Conservation (phyloP, 1,140 invertebrate genomes). For the Polypedilum pembai region DNA sequence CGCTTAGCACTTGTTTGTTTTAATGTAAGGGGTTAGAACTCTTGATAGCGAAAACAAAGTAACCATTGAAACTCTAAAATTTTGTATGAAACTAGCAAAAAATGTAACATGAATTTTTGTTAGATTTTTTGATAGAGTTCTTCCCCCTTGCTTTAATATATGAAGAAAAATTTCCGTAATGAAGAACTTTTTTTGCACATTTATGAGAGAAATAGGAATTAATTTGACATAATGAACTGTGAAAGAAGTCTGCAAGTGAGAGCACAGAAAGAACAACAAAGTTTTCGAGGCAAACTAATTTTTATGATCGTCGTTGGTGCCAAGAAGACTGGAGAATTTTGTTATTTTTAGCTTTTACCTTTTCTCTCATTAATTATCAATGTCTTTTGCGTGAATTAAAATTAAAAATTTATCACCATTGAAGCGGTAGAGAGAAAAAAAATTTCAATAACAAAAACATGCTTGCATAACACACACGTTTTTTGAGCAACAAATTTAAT, state of each 20-base stretch:
- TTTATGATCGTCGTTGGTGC: background rate
- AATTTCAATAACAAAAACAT: background rate
- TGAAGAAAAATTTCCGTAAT: background rate
- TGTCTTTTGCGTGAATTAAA: background rate
- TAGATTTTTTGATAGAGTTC: too few species aligned
- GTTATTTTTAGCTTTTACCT: too few species aligned
- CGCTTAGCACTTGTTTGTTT: background rate
- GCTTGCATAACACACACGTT: background rate
- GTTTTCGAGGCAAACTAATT: background rate
- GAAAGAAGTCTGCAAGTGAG: background rate
- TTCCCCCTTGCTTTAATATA: background rate
- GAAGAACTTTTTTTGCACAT: background rate
- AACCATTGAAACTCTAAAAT: too few species aligned
- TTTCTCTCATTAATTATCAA: background rate
- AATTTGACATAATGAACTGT: slow-evolving; percentile 18
- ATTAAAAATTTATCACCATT: background rate
- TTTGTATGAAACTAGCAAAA: too few species aligned
- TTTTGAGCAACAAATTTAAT: slow-evolving; percentile 2
- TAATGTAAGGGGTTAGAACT: too few species aligned
- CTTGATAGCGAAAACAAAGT: too few species aligned
- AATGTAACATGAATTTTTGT: too few species aligned
- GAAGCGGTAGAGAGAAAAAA: background rate
- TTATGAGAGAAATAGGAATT: background rate
- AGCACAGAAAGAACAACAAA: background rate
- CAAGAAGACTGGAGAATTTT: background rate